Evolutionary conservation across 2,888 invertebrate genomes (phyloP).

Genomic region (Hanleya hanleyi): DNA sequence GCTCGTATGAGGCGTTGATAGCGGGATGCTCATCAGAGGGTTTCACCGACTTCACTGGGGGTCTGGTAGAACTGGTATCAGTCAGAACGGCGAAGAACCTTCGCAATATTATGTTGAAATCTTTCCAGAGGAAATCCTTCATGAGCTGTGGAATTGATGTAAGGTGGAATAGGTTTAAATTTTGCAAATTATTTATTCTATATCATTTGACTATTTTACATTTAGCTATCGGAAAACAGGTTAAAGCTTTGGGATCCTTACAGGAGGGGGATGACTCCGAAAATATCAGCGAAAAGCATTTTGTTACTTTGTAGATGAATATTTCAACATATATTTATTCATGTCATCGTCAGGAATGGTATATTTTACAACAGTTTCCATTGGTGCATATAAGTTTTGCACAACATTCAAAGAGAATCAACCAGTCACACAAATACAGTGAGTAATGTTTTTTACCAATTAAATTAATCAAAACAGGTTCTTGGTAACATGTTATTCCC

Average conservation of each 20-base stretch:
- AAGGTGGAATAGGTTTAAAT: neutral
- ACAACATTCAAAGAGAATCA: too few relatives aligned
- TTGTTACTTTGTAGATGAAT: neutral
- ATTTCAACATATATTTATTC: neutral
- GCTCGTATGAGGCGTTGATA: constrained; percentile 94
- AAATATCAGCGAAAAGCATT: neutral
- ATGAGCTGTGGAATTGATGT: constrained; percentile 7
- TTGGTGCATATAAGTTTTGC: too few relatives aligned
- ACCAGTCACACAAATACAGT: too few relatives aligned
- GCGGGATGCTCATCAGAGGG: constrained; percentile 99
- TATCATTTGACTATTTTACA: too few relatives aligned
- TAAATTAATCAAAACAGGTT: neutral
- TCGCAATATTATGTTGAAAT: neutral
- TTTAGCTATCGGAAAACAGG: too few relatives aligned
- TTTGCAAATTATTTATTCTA: too few relatives aligned
- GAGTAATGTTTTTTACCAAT: too few relatives aligned
- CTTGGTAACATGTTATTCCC: neutral
- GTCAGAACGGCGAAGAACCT: neutral
- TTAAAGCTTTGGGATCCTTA: too few relatives aligned
- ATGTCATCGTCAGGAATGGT: too few relatives aligned
- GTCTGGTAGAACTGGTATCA: constrained; percentile 72
- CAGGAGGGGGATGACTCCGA: too few relatives aligned
- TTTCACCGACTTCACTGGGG: constrained; percentile 95
- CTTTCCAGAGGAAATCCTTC: neutral
- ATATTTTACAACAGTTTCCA: too few relatives aligned